Percentiles rank a stretch among this genome's conserved stretches.
Evolutionary conservation across 2,797 vertebrate species (phyloP).

Genomic region (Enoplosus armatus): DNA sequence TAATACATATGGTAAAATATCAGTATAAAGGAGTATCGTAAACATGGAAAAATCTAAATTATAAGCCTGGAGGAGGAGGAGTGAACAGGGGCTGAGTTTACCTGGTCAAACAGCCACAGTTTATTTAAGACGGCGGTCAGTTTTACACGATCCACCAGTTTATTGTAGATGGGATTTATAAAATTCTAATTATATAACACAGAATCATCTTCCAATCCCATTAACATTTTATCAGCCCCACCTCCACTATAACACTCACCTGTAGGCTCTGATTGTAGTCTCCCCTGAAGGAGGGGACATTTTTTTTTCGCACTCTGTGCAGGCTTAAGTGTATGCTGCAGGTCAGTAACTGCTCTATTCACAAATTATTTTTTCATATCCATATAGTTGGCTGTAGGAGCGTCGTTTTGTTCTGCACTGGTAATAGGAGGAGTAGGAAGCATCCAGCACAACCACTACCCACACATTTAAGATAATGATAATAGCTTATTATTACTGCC

Average conservation of each 20-base stretch:
- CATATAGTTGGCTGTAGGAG: neutral
- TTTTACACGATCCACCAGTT: neutral
- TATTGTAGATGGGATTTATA: neutral
- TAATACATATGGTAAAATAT: neutral
- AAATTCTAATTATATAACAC: slow-evolving; percentile 4
- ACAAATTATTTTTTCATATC: slow-evolving; percentile 40
- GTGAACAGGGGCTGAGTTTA: neutral
- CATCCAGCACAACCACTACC: neutral
- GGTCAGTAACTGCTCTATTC: slow-evolving; percentile 22
- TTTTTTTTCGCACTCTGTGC: slow-evolving; percentile 3
- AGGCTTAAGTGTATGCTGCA: neutral
- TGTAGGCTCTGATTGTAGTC: slow-evolving; percentile 26
- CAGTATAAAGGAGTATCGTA: neutral
- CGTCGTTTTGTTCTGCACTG: neutral
- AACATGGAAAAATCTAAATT: slow-evolving; percentile 3
- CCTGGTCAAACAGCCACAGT: neutral
- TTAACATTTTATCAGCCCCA: slow-evolving; percentile 35
- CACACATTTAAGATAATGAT: neutral
- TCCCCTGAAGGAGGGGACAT: neutral
- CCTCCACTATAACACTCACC: slow-evolving; percentile 31
- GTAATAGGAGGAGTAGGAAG: neutral
- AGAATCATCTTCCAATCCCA: slow-evolving; percentile 10
- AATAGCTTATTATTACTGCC: slow-evolving; percentile 17
- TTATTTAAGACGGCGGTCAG: neutral
- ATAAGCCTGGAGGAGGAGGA: neutral